A percentile compares a stretch with the other conserved stretches of the same genome.
Evolutionary conservation across 2,113 vertebrate genomes (phyloP).

Genomic region (Sinocyclocheilus anshuiensis): DNA sequence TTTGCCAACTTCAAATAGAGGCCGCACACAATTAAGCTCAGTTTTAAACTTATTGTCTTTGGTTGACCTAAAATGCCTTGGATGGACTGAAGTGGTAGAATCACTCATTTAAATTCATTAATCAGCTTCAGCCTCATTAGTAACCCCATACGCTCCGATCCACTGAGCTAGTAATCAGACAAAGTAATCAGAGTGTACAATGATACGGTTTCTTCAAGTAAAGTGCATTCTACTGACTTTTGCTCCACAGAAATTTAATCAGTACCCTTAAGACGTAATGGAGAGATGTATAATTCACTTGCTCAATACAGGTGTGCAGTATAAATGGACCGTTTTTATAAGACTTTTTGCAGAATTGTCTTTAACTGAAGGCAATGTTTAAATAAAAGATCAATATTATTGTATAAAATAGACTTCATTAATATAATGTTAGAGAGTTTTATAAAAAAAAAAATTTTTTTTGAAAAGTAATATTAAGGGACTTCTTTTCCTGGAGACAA

Average conservation of each 20-base stretch:
- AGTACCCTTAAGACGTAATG: constrained; percentile 34
- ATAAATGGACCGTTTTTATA: background rate
- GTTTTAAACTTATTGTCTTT: constrained; percentile 9
- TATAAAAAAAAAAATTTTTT: background rate
- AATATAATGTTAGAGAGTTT: background rate
- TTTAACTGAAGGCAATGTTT: constrained; percentile 2
- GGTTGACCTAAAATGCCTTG: constrained; percentile 19
- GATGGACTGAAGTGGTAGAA: constrained; percentile 8
- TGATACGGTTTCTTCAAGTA: constrained; percentile 32
- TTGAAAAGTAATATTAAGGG: background rate
- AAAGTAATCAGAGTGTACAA: constrained; percentile 19
- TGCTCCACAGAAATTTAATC: constrained; percentile 33
- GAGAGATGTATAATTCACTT: constrained; percentile 25
- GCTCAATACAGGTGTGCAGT: constrained; percentile 8
- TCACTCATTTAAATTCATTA: constrained; percentile 18
- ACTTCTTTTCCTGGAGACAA: background rate
- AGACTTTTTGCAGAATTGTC: background rate
- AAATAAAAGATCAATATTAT: background rate
- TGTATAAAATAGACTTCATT: background rate
- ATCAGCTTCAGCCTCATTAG: constrained; percentile 17
- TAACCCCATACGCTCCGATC: background rate
- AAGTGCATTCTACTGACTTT: constrained; percentile 22
- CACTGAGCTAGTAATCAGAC: constrained; percentile 17
- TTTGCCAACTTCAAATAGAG: background rate
- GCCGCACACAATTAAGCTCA: background rate